Evolutionary conservation across 1,140 invertebrate genomes (phyloP).

Genomic region (Drosophila sproati): DNA sequence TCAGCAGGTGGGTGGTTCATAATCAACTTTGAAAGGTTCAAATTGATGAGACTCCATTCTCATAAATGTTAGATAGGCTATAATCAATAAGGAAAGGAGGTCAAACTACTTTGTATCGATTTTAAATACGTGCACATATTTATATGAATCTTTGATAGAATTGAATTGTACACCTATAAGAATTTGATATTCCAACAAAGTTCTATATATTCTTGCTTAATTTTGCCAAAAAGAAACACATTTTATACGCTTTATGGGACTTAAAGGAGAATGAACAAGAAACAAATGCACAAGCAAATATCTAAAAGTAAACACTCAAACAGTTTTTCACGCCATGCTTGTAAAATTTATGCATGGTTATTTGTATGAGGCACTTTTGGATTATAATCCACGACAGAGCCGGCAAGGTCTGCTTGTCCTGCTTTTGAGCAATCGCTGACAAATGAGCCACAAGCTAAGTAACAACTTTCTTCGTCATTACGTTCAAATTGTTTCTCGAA

Average conservation of each 20-base stretch:
- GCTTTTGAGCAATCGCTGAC: constrained; percentile 63
- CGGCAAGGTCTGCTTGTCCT: constrained; percentile 6
- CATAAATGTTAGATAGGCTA: not conserved
- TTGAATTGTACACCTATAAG: not conserved
- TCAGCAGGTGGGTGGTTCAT: not conserved
- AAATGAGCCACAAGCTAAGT: constrained; percentile 80
- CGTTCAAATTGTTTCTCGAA: constrained; percentile 74
- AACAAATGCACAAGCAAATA: constrained; percentile 49
- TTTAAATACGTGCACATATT: not conserved
- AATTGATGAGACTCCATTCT: not conserved
- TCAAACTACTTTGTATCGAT: not conserved
- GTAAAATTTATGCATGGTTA: constrained; percentile 73
- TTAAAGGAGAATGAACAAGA: constrained; percentile 24
- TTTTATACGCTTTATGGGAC: constrained; percentile 10
- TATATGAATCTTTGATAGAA: not conserved
- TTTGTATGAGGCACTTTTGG: constrained; percentile 54
- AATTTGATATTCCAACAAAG: too few relatives aligned
- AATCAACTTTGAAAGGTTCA: not conserved
- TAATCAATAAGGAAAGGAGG: not conserved
- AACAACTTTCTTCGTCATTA: constrained; percentile 82
- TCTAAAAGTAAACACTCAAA: constrained; percentile 58
- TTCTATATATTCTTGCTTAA: not conserved
- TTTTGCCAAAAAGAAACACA: constrained; percentile 10
- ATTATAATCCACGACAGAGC: constrained; percentile 57
- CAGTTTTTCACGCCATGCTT: constrained; percentile 59